These are phyloP conservation scores for Macrocentrus cingulum DNA, from an alignment of 1,140 invertebrate genomes.

Conservation along the genomic window DNA sequence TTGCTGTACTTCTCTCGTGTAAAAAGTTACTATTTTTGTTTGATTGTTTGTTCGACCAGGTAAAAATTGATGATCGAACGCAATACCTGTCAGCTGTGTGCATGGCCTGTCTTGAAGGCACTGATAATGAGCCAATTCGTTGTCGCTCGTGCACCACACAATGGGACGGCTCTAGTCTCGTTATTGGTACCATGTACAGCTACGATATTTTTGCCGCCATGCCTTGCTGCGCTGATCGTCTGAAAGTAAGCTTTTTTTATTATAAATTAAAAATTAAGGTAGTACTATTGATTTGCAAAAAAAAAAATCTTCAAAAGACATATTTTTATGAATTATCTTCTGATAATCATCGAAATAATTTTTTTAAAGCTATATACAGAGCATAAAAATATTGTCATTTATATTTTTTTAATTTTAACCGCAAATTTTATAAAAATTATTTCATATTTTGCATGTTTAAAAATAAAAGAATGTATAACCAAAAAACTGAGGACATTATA, in stretches of 20 bases:
- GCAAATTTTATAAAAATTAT: no score
- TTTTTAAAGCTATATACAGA: no score
- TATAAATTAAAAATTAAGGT: no score
- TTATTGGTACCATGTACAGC: conserved; percentile 95
- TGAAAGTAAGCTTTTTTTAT: conserved; percentile 82
- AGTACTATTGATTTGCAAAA: no score
- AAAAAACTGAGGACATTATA: no score
- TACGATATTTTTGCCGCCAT: conserved; percentile 97
- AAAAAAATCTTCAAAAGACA: no score
- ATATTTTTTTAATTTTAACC: no score
- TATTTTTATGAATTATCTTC: no score
- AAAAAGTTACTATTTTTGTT: conserved; percentile 7
- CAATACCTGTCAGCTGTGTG: conserved; percentile 92
- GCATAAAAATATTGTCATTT: no score
- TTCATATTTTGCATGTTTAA: no score
- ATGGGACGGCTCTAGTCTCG: conserved; percentile 91
- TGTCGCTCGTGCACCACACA: conserved; percentile 75
- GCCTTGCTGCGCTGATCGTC: conserved; percentile 89
- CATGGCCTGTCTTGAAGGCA: conserved; percentile 87
- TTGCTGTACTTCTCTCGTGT: neutral
- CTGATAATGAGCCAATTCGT: conserved; percentile 67
- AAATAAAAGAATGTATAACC: no score
- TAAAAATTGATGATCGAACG: conserved; percentile 82
- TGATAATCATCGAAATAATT: no score
- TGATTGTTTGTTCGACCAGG: conserved; percentile 62